These are phyloP conservation scores for Aphelenchoides fujianensis DNA, from an alignment of 1,140 invertebrate genomes.

Conservation along the genomic window DNA sequence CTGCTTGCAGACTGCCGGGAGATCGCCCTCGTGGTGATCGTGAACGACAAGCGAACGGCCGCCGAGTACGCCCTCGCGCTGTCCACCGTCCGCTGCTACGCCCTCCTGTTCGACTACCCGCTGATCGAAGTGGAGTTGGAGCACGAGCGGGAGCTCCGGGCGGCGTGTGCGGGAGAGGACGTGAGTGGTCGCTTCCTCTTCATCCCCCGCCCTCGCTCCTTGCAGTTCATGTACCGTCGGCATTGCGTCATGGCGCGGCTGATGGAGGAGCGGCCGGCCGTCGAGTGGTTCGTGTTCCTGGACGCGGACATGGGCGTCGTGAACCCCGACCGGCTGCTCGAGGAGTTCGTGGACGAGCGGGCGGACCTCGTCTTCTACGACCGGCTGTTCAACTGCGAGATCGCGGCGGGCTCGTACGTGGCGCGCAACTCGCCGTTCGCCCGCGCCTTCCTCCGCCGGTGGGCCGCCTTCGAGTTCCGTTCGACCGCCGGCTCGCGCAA, in stretches of 20 bases:
- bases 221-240: constrained; percentile 51
- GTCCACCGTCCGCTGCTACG: constrained; percentile 27
- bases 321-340: constrained; percentile 44
- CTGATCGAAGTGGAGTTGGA: constrained; percentile 22
- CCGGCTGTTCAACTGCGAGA: constrained; percentile 44
- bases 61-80: constrained; percentile 29
- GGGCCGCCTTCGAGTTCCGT: constrained; percentile 38
- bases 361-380: constrained; percentile 46
- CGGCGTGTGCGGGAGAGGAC: constrained; percentile 21
- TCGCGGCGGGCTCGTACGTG: constrained; percentile 44
- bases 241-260: constrained; percentile 42
- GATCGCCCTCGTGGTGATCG: constrained; percentile 63
- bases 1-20: no score
- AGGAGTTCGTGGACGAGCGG: constrained; percentile 30
- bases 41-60: constrained; percentile 10
- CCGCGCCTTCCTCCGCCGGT: constrained; percentile 26
- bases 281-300: constrained; percentile 43
- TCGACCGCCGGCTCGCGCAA: constrained; percentile 29
- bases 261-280: constrained; percentile 19
- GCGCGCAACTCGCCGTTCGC: constrained; percentile 40
- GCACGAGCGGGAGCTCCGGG: background rate
- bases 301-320: constrained; percentile 49
- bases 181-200: constrained; percentile 15
- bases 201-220: background rate
- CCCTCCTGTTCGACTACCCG: constrained; percentile 16